A percentile compares a stretch with the other conserved stretches of the same genome.
These are phyloP conservation scores for Eupithecia subfuscata DNA, from an alignment of 2,888 invertebrate species.

Conservation along the genomic window DNA sequence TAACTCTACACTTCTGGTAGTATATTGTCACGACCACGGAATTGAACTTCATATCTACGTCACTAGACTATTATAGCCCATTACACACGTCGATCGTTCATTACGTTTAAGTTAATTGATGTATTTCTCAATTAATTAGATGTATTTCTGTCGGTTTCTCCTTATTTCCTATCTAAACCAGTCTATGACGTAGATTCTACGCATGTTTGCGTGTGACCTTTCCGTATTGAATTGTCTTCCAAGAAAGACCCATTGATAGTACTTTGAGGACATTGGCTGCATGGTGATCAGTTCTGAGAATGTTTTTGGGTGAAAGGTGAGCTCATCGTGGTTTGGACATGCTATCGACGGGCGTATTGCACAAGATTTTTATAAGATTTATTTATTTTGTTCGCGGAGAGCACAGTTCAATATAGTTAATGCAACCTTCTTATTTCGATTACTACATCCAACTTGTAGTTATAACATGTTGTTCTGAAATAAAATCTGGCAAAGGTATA, in stretches of 20 bases:
- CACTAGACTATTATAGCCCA: slow-evolving; percentile 15
- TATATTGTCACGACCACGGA: slow-evolving; percentile 14
- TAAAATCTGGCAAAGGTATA: not conserved
- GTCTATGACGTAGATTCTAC: slow-evolving; percentile 25
- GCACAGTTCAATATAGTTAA: not conserved
- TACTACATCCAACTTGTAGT: not conserved
- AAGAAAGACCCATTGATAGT: slow-evolving; percentile 37
- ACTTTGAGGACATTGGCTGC: slow-evolving; percentile 35
- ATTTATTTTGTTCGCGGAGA: not conserved
- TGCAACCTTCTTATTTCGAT: not conserved
- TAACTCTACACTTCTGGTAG: not conserved
- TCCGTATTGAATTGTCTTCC: slow-evolving; percentile 35
- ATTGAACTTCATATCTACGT: slow-evolving; percentile 20
- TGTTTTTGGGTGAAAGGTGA: slow-evolving; percentile 35
- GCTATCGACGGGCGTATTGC: slow-evolving; percentile 1
- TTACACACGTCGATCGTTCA: slow-evolving; percentile 18
- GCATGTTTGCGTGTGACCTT: slow-evolving; percentile 32
- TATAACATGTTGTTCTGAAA: not conserved
- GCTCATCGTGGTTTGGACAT: slow-evolving; percentile 31
- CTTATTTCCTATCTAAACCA: slow-evolving; percentile 18
- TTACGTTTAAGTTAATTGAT: slow-evolving; percentile 17
- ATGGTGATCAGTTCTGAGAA: slow-evolving; percentile 41
- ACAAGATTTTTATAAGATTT: not conserved
- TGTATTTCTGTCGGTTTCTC: slow-evolving; percentile 12
- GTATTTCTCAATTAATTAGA: slow-evolving; percentile 26